Conservation (phyloP, 2,888 invertebrate genomes). For the Mimumesa dahlbomi region DNA sequence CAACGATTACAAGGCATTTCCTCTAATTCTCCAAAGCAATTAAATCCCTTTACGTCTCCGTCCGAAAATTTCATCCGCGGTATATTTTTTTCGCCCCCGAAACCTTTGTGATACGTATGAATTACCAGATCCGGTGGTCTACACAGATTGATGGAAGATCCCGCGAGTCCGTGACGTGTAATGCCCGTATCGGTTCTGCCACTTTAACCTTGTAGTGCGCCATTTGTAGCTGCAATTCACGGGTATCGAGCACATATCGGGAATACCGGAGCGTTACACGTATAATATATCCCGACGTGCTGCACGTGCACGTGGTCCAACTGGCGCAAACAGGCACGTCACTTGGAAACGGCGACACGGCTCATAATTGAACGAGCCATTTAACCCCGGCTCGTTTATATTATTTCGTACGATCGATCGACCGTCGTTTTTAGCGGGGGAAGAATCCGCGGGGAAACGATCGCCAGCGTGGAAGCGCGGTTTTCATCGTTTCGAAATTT, state of each 20-base stretch:
- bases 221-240: constrained; percentile 34
- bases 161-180: constrained; percentile 31
- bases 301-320: not conserved
- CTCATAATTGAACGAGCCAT: constrained; percentile 25
- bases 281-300: not conserved
- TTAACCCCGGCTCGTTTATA: not conserved
- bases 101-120: too few species aligned
- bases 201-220: constrained; percentile 40
- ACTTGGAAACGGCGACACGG: constrained; percentile 3
- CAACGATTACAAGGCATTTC: too few species aligned
- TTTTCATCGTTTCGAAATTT: not conserved
- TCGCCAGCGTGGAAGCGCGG: not conserved
- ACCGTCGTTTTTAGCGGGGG: not conserved
- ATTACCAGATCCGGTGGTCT: constrained; percentile 2
- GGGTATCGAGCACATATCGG: not conserved
- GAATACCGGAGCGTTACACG: not conserved
- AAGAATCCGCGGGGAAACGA: not conserved
- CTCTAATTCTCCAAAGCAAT: too few species aligned
- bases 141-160: constrained; percentile 44
- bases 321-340: not conserved
- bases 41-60: too few species aligned
- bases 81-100: too few species aligned
- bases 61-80: too few species aligned
- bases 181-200: constrained; percentile 42
- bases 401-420: not conserved